Base-by-base conservation (phyloP, 2,888 invertebrate species). In the Punctoribates punctum region DNA sequence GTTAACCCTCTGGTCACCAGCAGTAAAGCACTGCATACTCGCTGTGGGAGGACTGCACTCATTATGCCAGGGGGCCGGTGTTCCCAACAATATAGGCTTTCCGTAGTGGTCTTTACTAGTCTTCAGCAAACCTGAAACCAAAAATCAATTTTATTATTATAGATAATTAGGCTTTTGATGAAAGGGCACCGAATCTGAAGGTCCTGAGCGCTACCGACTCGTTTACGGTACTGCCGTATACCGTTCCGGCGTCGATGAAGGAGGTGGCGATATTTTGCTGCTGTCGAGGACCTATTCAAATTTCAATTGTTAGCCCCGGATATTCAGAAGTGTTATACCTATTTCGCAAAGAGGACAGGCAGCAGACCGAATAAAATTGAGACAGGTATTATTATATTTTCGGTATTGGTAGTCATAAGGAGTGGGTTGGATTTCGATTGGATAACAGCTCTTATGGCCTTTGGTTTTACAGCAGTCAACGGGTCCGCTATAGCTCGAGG, bases 321-420 rank as follows among this genome's bases (percentile, higher is more conserved):
- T 20, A 3, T 3, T 20, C 4, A 57, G 4, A 20, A 17, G 20
- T 23, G 11, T 6, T 57, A 57, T 57, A 79, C 79, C 80, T 11
- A 80, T 51, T 34, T 48, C 25, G 29, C 80, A 80, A 8, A 78
- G 75, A 9, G 80, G 77, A 72, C 80, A 80, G 1, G 78, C 60
- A 17, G 77, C 76, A 13, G 79, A 78, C 42, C 80, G 73, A 4
- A 80, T 75, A 29, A 80, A 79, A 42, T 79, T 80, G 23, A 79
- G 65, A 57, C 80, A 80, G 3, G 72, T 77, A 15, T 73, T 65
- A 1, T 67, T 57, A 23, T 73, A 78, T 13, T 60, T 67, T 13
- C 74, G 29, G 27, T 77, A 75, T 17, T 77, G 74, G n/a, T 54
- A 72, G 65, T 80, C 79, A n/a, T 75, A 73, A 9, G 27, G 20